Percentiles rank a stretch among this genome's conserved stretches.
Conservation (phyloP, 2,797 vertebrate genomes). For the Scarus forsteni region DNA sequence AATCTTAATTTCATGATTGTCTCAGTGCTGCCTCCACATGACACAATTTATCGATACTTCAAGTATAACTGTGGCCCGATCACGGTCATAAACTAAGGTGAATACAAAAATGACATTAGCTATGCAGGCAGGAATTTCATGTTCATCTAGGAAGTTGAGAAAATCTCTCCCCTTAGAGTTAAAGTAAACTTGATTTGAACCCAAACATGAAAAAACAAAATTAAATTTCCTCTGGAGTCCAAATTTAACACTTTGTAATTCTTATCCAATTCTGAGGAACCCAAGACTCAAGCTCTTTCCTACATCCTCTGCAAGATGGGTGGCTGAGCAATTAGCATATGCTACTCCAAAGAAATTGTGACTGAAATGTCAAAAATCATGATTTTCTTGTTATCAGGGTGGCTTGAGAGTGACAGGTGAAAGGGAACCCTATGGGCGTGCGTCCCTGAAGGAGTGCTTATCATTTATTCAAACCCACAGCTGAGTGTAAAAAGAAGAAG, state of each 20-base stretch:
- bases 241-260: conserved; percentile 20
- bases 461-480: conserved; percentile 10
- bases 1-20: conserved; percentile 53
- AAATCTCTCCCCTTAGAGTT: conserved; percentile 7
- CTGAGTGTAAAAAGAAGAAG: not conserved
- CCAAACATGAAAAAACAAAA: conserved; percentile 25
- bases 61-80: conserved; percentile 15
- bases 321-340: not conserved
- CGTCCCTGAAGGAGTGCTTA: conserved; percentile 43
- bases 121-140: too few species aligned
- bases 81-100: not conserved
- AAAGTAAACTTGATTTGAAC: conserved; percentile 33
- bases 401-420: conserved; percentile 44
- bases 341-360: conserved; percentile 2
- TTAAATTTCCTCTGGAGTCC: conserved; percentile 6
- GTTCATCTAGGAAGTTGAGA: too few species aligned
- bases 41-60: conserved; percentile 16
- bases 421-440: conserved; percentile 33
- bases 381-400: conserved; percentile 40
- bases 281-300: conserved; percentile 9
- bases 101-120: too few species aligned
- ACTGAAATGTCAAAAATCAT: conserved; percentile 35
- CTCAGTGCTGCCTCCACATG: conserved; percentile 28
- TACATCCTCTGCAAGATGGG: not conserved
- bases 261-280: conserved; percentile 6